phyloP scores from a whole-genome alignment of 2,113 vertebrate species.

The Clarias magur region DNA sequence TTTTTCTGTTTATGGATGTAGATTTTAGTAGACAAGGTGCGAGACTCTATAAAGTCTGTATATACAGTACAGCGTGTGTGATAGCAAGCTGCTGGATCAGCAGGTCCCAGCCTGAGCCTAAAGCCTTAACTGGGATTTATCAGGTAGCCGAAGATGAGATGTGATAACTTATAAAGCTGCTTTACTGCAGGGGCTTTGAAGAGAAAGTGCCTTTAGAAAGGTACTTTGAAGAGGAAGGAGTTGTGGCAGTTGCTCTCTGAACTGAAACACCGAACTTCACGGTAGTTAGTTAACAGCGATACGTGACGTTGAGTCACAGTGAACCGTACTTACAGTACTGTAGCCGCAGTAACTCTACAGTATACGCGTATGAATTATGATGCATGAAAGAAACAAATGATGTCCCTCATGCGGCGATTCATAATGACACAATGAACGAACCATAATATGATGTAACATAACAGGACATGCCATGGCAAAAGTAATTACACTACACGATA shows the following conservation, averaged over 20 bases:
- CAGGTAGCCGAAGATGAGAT: not conserved
- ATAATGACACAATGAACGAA: too few relatives aligned
- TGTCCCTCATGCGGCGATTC: too few relatives aligned
- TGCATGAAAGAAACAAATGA: too few relatives aligned
- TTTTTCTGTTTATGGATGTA: not conserved
- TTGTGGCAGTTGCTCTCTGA: not conserved
- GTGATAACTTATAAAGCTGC: conserved; percentile 15
- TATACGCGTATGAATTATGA: too few relatives aligned
- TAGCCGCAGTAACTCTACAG: too few relatives aligned
- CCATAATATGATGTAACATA: too few relatives aligned
- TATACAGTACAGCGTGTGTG: not conserved
- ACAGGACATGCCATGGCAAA: too few relatives aligned
- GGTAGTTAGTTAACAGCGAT: not conserved
- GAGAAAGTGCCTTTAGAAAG: not conserved
- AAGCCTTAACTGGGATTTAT: not conserved
- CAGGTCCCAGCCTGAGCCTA: not conserved
- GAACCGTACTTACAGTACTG: too few relatives aligned
- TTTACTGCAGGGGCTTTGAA: not conserved
- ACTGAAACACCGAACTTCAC: not conserved
- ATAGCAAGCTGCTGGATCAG: not conserved
- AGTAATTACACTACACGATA: not conserved
- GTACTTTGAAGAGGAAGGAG: not conserved
- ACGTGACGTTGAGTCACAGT: not conserved
- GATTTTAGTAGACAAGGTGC: not conserved
- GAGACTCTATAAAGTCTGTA: not conserved